Conservation (phyloP, 1,140 invertebrate species). For the Drosophila takahashii region DNA sequence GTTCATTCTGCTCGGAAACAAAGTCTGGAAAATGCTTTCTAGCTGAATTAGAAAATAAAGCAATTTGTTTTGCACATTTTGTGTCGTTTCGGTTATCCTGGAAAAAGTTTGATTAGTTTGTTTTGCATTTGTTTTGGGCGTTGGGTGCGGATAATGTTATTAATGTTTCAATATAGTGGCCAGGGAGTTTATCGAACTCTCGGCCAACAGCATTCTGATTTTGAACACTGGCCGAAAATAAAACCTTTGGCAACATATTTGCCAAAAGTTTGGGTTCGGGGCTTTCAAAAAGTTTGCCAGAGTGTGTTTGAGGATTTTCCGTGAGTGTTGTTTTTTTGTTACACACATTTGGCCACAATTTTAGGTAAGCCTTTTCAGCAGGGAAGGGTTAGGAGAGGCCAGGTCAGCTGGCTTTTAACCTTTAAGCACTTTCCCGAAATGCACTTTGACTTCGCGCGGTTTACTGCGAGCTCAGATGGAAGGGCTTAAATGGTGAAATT, state of each 20-base stretch:
- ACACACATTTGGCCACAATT: constrained; percentile 4
- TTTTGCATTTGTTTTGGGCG: constrained; percentile 54
- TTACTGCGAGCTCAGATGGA: constrained; percentile 14
- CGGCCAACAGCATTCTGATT: constrained; percentile 41
- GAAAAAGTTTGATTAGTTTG: constrained; percentile 79
- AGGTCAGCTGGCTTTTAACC: constrained; percentile 22
- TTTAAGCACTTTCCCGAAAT: constrained; percentile 1
- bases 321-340: constrained; percentile 31
- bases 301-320: constrained; percentile 17
- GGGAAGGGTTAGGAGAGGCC: background rate
- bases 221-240: constrained; percentile 28
- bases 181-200: constrained; percentile 51
- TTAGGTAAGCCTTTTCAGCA: constrained; percentile 30
- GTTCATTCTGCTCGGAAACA: background rate
- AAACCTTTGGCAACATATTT: constrained; percentile 49
- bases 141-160: constrained; percentile 66
- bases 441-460: constrained; percentile 23
- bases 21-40: constrained; percentile 52
- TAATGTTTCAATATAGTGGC: constrained; percentile 63
- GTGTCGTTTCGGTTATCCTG: constrained; percentile 50
- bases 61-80: constrained; percentile 76
- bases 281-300: constrained; percentile 27
- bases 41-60: constrained; percentile 73
- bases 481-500: constrained; percentile 6
- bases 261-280: constrained; percentile 32